phyloP scores from a whole-genome alignment of 2,888 invertebrate genomes.

The Trachelus troglodyta region DNA sequence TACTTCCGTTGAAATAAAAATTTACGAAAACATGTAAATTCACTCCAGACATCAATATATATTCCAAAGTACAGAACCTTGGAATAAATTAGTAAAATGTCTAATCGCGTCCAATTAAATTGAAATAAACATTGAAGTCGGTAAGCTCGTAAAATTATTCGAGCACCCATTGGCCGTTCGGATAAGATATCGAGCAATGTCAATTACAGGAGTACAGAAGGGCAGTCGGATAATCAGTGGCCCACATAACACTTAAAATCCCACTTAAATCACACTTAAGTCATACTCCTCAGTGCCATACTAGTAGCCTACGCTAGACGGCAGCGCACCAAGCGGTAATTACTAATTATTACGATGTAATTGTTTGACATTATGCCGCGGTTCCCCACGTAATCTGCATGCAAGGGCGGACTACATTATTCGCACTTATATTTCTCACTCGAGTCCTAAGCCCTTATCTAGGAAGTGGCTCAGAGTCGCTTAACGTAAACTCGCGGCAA shows the following conservation, averaged over 20 bases:
- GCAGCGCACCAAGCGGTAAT: conserved; percentile 29
- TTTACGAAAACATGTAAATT: neutral
- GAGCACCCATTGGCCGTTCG: conserved; percentile 31
- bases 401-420: conserved; percentile 59
- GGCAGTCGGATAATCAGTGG: conserved; percentile 44
- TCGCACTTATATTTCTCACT: conserved; percentile 41
- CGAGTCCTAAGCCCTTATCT: neutral
- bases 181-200: conserved; percentile 46
- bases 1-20: neutral
- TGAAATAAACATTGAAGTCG: neutral
- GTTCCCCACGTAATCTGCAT: conserved; percentile 45
- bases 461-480: neutral
- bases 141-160: neutral
- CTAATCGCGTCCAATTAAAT: neutral
- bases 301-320: conserved; percentile 8
- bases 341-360: conserved; percentile 54
- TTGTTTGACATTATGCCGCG: conserved; percentile 54
- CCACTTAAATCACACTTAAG: conserved; percentile 43
- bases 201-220: conserved; percentile 39
- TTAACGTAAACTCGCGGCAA: neutral
- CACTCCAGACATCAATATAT: neutral
- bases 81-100: neutral
- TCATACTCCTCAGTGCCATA: conserved; percentile 6
- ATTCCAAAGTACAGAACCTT: neutral
- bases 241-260: conserved; percentile 50